These are phyloP conservation scores for Pyralis farinalis DNA, from an alignment of 2,888 invertebrate species.

Conservation along the genomic window DNA sequence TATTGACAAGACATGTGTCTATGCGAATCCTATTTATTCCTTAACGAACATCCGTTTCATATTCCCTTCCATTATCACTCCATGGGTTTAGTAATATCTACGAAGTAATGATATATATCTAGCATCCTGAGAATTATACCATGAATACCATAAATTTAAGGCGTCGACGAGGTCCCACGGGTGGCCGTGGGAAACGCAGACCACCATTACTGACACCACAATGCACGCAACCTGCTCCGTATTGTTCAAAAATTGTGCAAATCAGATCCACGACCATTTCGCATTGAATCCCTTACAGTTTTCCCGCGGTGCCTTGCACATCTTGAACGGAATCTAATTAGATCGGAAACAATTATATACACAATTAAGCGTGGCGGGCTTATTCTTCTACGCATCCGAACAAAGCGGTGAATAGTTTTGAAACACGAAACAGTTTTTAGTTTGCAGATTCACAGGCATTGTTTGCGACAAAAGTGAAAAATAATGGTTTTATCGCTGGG, in stretches of 20 bases:
- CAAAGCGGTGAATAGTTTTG: background rate
- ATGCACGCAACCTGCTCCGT: background rate
- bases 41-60: too few relatives aligned
- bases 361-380: background rate
- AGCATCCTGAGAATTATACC: background rate
- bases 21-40: too few relatives aligned
- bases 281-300: background rate
- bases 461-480: background rate
- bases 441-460: conserved; percentile 3
- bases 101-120: background rate
- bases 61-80: too few relatives aligned
- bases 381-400: background rate
- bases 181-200: background rate
- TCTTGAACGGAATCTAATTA: background rate
- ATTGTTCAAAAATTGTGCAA: background rate
- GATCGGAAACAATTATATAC: background rate
- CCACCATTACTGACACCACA: background rate
- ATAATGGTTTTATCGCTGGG: background rate
- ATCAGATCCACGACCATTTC: background rate
- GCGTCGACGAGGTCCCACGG: background rate
- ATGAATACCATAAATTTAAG: background rate
- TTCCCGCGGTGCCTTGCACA: background rate
- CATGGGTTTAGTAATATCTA: too few relatives aligned
- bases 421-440: conserved; percentile 3
- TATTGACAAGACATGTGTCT: too few relatives aligned